Percentiles rank a stretch among this genome's conserved stretches.
These are phyloP conservation scores for Stegastes partitus DNA, from an alignment of 2,113 vertebrate genomes.

Conservation along the genomic window DNA sequence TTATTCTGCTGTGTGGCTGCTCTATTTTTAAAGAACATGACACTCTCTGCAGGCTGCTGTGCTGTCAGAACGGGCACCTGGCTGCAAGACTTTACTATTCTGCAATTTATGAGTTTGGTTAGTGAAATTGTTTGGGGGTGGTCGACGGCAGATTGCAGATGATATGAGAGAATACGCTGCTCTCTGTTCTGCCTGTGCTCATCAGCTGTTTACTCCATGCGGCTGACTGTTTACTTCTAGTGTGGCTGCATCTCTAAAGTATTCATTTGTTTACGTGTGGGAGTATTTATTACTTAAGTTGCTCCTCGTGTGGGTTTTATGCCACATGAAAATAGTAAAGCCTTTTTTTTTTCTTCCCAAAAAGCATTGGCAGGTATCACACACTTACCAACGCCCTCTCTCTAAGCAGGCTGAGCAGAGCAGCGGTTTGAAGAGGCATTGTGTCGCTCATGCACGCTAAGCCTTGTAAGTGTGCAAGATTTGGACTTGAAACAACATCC, in stretches of 20 bases:
- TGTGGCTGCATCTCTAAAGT: not conserved
- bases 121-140: not conserved
- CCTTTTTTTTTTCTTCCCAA: conserved; percentile 30
- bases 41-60: conserved; percentile 2
- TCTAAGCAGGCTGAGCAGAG: conserved; percentile 48
- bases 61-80: conserved; percentile 20
- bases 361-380: conserved; percentile 44
- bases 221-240: not conserved
- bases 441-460: conserved; percentile 60
- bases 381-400: conserved; percentile 54
- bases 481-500: conserved; percentile 76
- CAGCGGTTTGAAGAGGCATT: conserved; percentile 68
- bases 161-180: not conserved
- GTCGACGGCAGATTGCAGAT: conserved; percentile 3
- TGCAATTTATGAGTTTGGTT: not conserved
- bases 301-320: conserved; percentile 11
- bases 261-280: not conserved
- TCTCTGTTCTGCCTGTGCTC: not conserved
- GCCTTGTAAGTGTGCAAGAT: conserved; percentile 65
- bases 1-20: conserved; percentile 22
- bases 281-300: conserved; percentile 12
- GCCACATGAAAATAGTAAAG: conserved; percentile 32
- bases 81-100: conserved; percentile 18
- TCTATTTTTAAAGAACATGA: conserved; percentile 23
- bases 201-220: not conserved